Base-by-base conservation (phyloP, 2,113 vertebrate species). In the Polypterus senegalus region DNA sequence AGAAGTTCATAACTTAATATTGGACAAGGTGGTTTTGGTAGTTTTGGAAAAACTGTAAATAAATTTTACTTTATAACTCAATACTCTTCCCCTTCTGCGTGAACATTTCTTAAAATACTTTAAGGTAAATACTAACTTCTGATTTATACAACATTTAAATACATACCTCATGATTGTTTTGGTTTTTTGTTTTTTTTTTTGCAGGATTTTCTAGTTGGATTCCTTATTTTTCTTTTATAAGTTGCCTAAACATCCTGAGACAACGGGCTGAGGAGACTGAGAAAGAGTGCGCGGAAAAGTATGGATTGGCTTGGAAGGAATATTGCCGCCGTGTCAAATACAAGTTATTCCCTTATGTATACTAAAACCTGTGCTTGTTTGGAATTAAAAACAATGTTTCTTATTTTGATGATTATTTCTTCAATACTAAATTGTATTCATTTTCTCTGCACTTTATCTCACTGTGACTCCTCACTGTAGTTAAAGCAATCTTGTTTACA, bases 341-440 rank as follows among this genome's bases (percentile, higher is more conserved):
- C 44, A 68, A 70, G 54, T 47, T 76, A 4, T n/a, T 76, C 6
- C 74, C 74, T 1, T 46, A 62, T n/a, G 48, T 76, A 7, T 75
- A 76, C 67, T 76, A 54, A 73, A 4, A 2, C 5, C 53, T 54
- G 9, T 10, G 53, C 11, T 11, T 4, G 5, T 9, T 6, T 54
- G 27, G 9, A 10, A 11, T 54, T 54, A 9, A 9, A 54, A 54
- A 10, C 9, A 54, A 54, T 54, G 3, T 54, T 9, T 54, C 27
- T 54, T 4, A 9, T 10, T 1, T 11, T 43, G 27, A 3, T 43
- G 55, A 57, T 7, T 27, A 57, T 57, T 9, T 57, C 45, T 7
- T 44, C 7, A 6, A 9, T 4, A 3, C 45, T 9, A 11, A 11
- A 57, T 43, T 11, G 55, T 45, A 54, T 5, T 57, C 27, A 57